Conservation (phyloP, 2,888 invertebrate species). For the Brenthis daphne region DNA sequence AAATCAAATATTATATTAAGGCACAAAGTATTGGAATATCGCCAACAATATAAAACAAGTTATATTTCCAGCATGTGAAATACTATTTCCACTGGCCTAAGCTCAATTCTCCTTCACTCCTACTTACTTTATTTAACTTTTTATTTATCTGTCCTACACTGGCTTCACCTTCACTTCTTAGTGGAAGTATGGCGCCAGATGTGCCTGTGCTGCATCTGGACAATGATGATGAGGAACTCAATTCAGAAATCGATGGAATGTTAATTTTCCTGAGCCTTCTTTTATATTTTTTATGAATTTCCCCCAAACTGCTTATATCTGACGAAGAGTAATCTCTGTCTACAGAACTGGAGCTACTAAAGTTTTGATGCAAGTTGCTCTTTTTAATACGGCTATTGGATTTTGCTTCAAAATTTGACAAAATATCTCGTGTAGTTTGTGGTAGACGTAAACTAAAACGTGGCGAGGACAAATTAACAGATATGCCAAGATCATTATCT, state of each 20-base stretch:
- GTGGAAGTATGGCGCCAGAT: slow-evolving; percentile 58
- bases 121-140: slow-evolving; percentile 47
- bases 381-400: slow-evolving; percentile 19
- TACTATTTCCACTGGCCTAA: slow-evolving; percentile 35
- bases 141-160: slow-evolving; percentile 52
- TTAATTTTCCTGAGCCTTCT: slow-evolving; percentile 50
- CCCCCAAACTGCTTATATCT: slow-evolving; percentile 74
- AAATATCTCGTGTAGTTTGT: slow-evolving; percentile 60
- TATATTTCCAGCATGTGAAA: slow-evolving; percentile 6
- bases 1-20: slow-evolving; percentile 21
- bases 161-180: slow-evolving; percentile 69
- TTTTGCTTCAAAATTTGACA: slow-evolving; percentile 56
- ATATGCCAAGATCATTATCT: slow-evolving; percentile 58
- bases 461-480: slow-evolving; percentile 72
- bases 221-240: slow-evolving; percentile 55
- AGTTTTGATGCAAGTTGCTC: slow-evolving; percentile 43
- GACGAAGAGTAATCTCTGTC: slow-evolving; percentile 69
- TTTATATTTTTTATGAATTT: slow-evolving; percentile 59
- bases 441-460: slow-evolving; percentile 71
- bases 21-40: slow-evolving; percentile 22
- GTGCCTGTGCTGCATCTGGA: slow-evolving; percentile 58
- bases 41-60: slow-evolving; percentile 11
- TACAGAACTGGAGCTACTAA: slow-evolving; percentile 62
- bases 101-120: slow-evolving; percentile 64
- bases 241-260: slow-evolving; percentile 56